Conservation (phyloP, 1,140 invertebrate genomes). For the Cydia strobilella region DNA sequence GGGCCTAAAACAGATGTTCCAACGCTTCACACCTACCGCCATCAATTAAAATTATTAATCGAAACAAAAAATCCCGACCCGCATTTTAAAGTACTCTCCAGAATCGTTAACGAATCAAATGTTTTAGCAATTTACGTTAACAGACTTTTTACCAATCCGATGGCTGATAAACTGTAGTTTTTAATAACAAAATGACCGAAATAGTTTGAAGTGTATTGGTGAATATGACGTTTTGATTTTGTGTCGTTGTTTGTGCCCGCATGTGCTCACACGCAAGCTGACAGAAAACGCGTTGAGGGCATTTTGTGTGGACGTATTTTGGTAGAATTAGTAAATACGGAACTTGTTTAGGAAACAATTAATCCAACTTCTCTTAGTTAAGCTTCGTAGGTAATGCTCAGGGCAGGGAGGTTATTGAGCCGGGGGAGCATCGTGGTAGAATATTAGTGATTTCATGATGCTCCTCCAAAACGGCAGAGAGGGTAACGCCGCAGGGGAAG, state of each 20-base stretch:
- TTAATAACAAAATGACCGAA: not conserved
- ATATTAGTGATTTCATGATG: no score
- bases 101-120: constrained; percentile 30
- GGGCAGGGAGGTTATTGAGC: no score
- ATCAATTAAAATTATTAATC: constrained; percentile 20
- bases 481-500: no score
- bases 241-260: not conserved
- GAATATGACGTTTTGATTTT: not conserved
- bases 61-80: constrained; percentile 22
- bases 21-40: constrained; percentile 4
- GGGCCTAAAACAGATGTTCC: not conserved
- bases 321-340: not conserved
- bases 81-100: constrained; percentile 27
- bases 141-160: constrained; percentile 22
- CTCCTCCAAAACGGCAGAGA: no score
- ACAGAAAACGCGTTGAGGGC: not conserved
- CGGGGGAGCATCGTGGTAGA: no score
- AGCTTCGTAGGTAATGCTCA: no score
- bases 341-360: no score
- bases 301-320: not conserved
- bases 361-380: no score
- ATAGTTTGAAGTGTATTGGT: not conserved
- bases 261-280: constrained; percentile 23
- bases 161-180: not conserved
- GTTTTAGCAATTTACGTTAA: constrained; percentile 32